phyloP scores from a whole-genome alignment of 2,113 vertebrate species.

The Arothron firmamentum region DNA sequence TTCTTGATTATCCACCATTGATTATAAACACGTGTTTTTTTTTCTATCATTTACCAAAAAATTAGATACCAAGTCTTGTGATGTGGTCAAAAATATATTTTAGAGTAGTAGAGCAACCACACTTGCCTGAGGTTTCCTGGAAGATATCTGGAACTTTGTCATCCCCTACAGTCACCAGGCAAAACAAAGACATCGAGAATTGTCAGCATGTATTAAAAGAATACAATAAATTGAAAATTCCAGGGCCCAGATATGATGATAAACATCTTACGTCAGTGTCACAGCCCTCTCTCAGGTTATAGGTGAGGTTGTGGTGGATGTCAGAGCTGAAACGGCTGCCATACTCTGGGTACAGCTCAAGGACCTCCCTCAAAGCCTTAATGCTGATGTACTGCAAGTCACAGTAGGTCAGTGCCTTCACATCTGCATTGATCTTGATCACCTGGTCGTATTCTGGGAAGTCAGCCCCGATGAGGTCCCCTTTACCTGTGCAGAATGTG shows the following conservation, averaged over 20 bases:
- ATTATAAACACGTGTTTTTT: no score
- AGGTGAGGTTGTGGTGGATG: conserved; percentile 92
- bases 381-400: conserved; percentile 90
- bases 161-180: conserved; percentile 71
- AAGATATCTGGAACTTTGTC: conserved; percentile 77
- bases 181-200: not conserved
- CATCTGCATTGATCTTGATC: conserved; percentile 90
- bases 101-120: not conserved
- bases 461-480: conserved; percentile 93
- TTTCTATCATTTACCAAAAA: no score
- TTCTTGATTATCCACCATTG: no score
- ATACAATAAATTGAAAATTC: not conserved
- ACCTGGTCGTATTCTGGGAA: conserved; percentile 81
- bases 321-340: conserved; percentile 82
- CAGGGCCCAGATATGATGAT: not conserved
- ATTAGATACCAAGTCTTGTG: no score
- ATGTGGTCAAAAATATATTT: no score
- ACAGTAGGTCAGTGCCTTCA: conserved; percentile 94
- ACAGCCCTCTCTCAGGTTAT: conserved; percentile 92
- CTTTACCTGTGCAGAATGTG: conserved; percentile 80
- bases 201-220: conserved; percentile 8
- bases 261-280: conserved; percentile 80
- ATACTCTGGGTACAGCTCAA: conserved; percentile 91
- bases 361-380: conserved; percentile 85
- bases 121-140: conserved; percentile 77